Conservation (phyloP, 2,113 vertebrate species). For the Crotophaga sulcirostris region DNA sequence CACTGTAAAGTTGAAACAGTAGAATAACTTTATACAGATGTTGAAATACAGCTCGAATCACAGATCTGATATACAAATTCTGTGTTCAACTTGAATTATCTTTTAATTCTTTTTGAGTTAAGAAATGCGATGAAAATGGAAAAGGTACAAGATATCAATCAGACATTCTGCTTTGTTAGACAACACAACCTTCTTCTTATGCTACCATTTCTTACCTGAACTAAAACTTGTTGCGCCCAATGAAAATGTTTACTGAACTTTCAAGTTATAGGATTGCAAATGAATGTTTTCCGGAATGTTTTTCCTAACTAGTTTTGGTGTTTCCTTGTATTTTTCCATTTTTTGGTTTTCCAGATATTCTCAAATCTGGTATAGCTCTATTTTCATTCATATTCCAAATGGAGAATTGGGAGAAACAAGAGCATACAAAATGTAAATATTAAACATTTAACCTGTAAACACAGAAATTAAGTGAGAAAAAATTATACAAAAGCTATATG, state of each 20-base stretch:
- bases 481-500: fast-evolving
- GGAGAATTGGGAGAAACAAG: fast-evolving
- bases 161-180: not conserved
- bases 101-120: not conserved
- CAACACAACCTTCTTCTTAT: not conserved
- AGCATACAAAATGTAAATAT: not conserved
- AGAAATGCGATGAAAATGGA: not conserved
- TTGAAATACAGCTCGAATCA: not conserved
- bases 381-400: not conserved
- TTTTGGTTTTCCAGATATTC: not conserved
- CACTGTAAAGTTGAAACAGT: not conserved
- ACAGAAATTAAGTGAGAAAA: not conserved
- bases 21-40: not conserved
- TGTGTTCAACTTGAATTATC: not conserved
- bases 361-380: not conserved
- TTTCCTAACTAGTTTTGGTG: not conserved
- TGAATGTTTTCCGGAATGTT: not conserved
- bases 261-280: not conserved
- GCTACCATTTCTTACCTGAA: not conserved
- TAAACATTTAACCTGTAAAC: not conserved
- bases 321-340: not conserved
- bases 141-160: not conserved
- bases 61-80: not conserved
- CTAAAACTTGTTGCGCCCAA: not conserved
- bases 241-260: not conserved